Conservation (phyloP, 2,888 invertebrate genomes). For the Julus scanicus region DNA sequence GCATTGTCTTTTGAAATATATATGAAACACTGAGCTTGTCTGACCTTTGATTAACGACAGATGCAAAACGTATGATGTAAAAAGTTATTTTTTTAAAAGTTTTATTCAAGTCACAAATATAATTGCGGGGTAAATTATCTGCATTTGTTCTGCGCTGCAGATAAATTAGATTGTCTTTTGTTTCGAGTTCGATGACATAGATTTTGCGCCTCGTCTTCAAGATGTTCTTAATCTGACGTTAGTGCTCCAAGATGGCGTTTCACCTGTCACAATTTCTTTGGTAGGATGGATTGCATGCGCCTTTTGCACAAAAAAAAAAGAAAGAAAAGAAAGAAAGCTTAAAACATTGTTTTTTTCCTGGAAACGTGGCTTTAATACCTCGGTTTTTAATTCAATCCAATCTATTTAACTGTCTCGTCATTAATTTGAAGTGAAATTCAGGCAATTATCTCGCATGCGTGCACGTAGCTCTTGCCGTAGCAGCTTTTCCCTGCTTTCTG, state of each 20-base stretch:
- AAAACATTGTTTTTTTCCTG: neutral
- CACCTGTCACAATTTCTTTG: conserved; percentile 1
- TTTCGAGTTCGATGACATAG: conserved; percentile 8
- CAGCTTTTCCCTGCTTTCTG: conserved; percentile 14
- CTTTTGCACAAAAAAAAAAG: too few species aligned
- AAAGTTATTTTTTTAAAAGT: too few species aligned
- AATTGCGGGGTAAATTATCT: neutral
- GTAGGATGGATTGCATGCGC: conserved; percentile 35
- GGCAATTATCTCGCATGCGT: conserved; percentile 23
- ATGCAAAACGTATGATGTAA: too few species aligned
- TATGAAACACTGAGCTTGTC: too few species aligned
- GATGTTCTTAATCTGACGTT: conserved; percentile 13
- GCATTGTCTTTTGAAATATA: too few species aligned
- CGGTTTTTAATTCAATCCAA: conserved; percentile 16
- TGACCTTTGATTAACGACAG: neutral
- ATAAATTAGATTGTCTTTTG: conserved; percentile 28
- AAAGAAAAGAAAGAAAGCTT: too few species aligned
- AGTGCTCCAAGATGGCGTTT: neutral
- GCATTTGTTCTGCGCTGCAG: neutral
- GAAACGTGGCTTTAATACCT: neutral
- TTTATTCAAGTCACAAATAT: neutral
- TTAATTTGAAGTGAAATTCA: conserved; percentile 39
- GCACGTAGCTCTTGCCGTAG: neutral
- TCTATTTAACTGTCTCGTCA: conserved; percentile 15
- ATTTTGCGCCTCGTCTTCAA: conserved; percentile 18